Conservation (phyloP, 2,113 vertebrate genomes). For the Mystacornis crossleyi region DNA sequence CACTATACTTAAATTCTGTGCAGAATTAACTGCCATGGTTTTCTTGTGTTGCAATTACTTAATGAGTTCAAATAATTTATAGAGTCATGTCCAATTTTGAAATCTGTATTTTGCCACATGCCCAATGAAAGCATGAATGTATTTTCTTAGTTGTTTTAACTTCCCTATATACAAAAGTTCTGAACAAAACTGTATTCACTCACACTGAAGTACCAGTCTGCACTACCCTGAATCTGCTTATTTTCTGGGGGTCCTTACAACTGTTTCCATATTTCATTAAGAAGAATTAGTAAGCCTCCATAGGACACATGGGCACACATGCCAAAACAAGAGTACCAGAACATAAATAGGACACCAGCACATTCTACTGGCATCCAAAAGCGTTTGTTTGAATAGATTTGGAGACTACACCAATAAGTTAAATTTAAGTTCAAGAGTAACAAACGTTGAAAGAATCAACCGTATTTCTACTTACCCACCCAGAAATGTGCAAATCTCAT, state of each 20-base stretch:
- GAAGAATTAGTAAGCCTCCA: neutral
- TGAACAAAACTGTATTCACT: neutral
- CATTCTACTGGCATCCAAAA: neutral
- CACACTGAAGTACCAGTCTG: neutral
- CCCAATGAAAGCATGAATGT: neutral
- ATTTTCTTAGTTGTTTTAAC: neutral
- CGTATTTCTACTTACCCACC: neutral
- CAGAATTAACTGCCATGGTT: neutral
- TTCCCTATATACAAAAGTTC: neutral
- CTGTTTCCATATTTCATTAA: neutral
- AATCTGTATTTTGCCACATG: neutral
- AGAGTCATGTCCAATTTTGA: neutral
- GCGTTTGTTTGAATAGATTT: neutral
- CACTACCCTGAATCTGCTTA: neutral
- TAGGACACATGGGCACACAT: fast-evolving
- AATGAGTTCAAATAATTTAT: neutral
- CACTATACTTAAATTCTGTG: neutral
- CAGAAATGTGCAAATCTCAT: neutral
- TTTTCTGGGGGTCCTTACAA: neutral
- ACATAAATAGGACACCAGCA: neutral
- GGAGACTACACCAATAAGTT: neutral
- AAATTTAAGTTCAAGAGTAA: neutral
- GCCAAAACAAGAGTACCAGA: neutral
- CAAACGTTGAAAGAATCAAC: neutral
- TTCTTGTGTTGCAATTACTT: neutral